Base-by-base conservation (phyloP, 2,797 vertebrate genomes). In the Phylloscopus collybita region DNA sequence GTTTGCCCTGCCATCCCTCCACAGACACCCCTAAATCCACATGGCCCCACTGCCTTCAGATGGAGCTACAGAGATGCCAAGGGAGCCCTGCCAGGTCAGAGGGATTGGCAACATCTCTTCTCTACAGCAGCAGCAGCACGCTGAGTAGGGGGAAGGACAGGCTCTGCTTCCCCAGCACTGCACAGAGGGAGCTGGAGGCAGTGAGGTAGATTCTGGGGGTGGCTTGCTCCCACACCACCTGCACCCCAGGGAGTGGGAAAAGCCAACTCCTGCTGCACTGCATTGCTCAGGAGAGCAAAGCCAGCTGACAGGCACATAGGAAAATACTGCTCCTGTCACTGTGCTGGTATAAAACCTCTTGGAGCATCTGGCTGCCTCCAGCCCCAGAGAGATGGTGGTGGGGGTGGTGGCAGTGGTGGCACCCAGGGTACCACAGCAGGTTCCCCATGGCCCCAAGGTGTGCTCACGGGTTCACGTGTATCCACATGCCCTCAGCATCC, bases 401-500 rank as follows among this genome's bases (percentile, higher is more conserved):
- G 5, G 4, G 12, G 18, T n/a, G 61, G 53, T 53, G 66, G 4
- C 1, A 6, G 59, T 4, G 44, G 30, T 3, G 30, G 56, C 23
- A 23, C 57, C 50, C 45, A 2, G 47, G 32, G 44, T 21, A 8
- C 65, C 17, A 7, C 29, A 9, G 49, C 2, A 29, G 26, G 49
- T 1, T 80, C 27, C 54, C 36, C 0, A 0, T 10, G 40, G 66
- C 49, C 53, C 49, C 0, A 0, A 38, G 47, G 34, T 2, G 1
- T 5, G 61, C 54, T 34, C 4, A 0, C 0, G 1, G 17, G 27
- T 6, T 54, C 0, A 0, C 18, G 0, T 70, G 82, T 70, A 60
- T 18, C 59, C 26, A 9, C 93, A 69, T 1, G 82, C 66, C 76
- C 40, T 23, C 76, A 34, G 80, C 66, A 56, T n/a, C 76, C 49